Evolutionary conservation across 2,888 invertebrate genomes (phyloP).

Genomic region (Matsumyia berberina): DNA sequence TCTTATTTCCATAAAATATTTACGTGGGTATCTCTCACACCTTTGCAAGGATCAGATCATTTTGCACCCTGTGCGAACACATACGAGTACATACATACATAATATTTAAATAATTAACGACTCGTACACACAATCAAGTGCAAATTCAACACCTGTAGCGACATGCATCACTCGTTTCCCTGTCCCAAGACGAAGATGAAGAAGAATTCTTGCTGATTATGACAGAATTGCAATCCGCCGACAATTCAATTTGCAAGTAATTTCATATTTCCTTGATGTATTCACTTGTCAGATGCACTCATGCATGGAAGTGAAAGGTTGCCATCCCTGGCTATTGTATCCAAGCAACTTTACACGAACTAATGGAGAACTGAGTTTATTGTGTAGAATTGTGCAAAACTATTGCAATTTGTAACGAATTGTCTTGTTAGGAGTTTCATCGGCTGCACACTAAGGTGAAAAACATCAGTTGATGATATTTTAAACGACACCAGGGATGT

Average conservation of each 20-base stretch:
- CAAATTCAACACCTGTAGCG: conserved; percentile 66
- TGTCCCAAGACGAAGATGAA: not conserved
- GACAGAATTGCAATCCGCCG: conserved; percentile 27
- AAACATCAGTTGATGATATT: too few relatives aligned
- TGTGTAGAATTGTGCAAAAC: too few relatives aligned
- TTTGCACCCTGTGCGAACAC: conserved; percentile 39
- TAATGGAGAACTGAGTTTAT: too few relatives aligned
- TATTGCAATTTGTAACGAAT: too few relatives aligned
- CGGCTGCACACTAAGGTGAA: too few relatives aligned
- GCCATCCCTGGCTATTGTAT: not conserved
- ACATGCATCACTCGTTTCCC: conserved; percentile 11
- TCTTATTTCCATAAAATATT: conserved; percentile 61
- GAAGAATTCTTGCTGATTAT: conserved; percentile 28
- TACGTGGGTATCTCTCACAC: conserved; percentile 13
- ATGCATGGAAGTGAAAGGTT: not conserved
- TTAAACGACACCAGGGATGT: too few relatives aligned
- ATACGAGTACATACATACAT: conserved; percentile 22
- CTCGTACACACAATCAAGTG: conserved; percentile 27
- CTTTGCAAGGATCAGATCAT: not conserved
- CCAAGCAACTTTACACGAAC: too few relatives aligned
- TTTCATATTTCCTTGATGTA: conserved; percentile 58
- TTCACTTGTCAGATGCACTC: conserved; percentile 28
- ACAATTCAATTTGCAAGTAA: conserved; percentile 65
- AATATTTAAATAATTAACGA: conserved; percentile 59
- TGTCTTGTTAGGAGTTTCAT: too few relatives aligned